These are phyloP conservation scores for Diadromus collaris DNA, from an alignment of 2,888 invertebrate genomes.

Conservation along the genomic window DNA sequence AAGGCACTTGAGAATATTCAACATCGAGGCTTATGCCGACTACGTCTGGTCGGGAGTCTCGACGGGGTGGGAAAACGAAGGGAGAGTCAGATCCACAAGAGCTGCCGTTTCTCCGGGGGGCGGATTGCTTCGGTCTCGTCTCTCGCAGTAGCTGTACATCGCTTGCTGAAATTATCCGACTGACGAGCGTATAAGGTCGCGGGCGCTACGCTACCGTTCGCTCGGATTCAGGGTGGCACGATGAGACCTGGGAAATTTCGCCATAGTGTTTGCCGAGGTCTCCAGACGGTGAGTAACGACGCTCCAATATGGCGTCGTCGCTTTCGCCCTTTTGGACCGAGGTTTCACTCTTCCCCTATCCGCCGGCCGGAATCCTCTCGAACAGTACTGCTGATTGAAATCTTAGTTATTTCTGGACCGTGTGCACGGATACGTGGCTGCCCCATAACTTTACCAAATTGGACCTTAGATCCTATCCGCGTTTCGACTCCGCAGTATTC, in stretches of 20 bases:
- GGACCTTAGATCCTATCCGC: constrained; percentile 42
- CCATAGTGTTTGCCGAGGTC: constrained; percentile 67
- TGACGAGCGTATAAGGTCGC: constrained; percentile 55
- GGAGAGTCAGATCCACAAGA: constrained; percentile 44
- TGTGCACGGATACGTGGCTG: constrained; percentile 27
- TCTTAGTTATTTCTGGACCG: constrained; percentile 69
- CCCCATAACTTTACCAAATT: constrained; percentile 36
- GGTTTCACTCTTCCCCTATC: constrained; percentile 30
- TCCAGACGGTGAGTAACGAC: constrained; percentile 66
- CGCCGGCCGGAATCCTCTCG: constrained; percentile 54
- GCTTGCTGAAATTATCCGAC: constrained; percentile 57
- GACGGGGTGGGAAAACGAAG: constrained; percentile 40
- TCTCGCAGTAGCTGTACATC: constrained; percentile 40
- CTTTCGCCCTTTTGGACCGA: constrained; percentile 25
- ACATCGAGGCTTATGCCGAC: constrained; percentile 54
- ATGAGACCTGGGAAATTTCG: constrained; percentile 55
- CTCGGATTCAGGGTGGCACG: constrained; percentile 30
- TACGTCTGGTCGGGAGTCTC: constrained; percentile 43
- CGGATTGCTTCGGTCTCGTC: constrained; percentile 48
- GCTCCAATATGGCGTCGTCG: constrained; percentile 65
- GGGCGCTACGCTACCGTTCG: constrained; percentile 32
- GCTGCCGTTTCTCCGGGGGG: constrained; percentile 33
- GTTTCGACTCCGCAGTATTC: constrained; percentile 6
- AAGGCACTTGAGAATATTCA: constrained; percentile 62
- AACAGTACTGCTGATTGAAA: constrained; percentile 72